Evolutionary conservation across 2,797 vertebrate genomes (phyloP), one percentile per base, ranked within the genome.

Genomic region (Silurus lanzhouensis): DNA sequence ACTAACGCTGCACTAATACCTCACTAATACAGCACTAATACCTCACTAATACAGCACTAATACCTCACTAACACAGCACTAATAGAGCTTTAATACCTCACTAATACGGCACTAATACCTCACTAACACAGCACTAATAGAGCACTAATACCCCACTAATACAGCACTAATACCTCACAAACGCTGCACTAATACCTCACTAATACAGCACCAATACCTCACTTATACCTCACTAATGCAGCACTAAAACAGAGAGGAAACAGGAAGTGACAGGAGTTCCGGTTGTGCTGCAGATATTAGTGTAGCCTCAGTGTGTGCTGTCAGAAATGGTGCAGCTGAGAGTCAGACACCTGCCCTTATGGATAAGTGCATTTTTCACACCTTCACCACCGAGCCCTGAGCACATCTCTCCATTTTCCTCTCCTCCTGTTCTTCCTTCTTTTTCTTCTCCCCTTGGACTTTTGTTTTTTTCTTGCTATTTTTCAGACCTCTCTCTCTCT

Each of bases 311-410:
- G 74, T 74, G 83, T 22, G 63, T 83, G 83, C 82, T 87, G 88
- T 85, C 84, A 85, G 77, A 82, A 71, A 25, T n/a, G 27, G 83
- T 78, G 81, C 84, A 84, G 80, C 67, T 83, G 60, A 48, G 84
- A 82, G 82, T 92, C 92, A 93, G 92, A 91, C 93, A 92, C 90
- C 91, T 94, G 93, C 93, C 92, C 92, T 92, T 91, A 91, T 94
- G 91, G 91, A 89, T 89, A 90, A 93, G 87, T 88, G 92, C 90
- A 75, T 93, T 93, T 90, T 94, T 95, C 94, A 94, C 95, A 95
- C 95, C 93, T 94, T 91, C 84, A 86, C 78, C 44, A 77, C 48
- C 76, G 74, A 84, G 83, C 91, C 91, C 92, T 93, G 92, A 88
- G 83, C 52, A 48, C 68, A 38, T 44, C 81, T 63, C 63, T 83